Base-by-base conservation (phyloP, 2,797 vertebrate genomes). In the Yasuhikotakia modesta region DNA sequence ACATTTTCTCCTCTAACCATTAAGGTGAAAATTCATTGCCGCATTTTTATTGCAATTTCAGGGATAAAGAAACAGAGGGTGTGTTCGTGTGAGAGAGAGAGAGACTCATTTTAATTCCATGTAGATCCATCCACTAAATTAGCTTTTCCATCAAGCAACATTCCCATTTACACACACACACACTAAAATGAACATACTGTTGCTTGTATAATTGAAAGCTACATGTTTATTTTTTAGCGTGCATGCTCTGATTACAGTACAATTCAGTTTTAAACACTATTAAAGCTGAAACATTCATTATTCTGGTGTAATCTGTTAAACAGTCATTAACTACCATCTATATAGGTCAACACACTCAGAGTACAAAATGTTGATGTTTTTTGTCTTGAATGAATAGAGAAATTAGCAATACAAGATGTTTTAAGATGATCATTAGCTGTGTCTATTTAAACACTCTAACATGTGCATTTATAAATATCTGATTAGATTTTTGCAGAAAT, bases 1-100 rank as follows among this genome's bases (percentile, higher is more conserved):
- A 91, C 90, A 79, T 85, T 87, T 88, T 91, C 90, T 91, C 91
- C 90, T 86, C 75, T 78, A 83, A 86, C 85, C 92, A 90, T 89
- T 87, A 72, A 87, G 89, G 88, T 90, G 88, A 87, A 89, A 73
- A 85, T 80, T 87, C 85, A 86, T 86, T 88, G 86, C 81, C 74
- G 89, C 85, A 65, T 81, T 84, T 76, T 84, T 81, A 81, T 81
- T 74, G 89, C 85, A 65, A 81, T 84, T 76, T 84, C 81, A 81
- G 81, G 82, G 83, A 90, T 82, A 50, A 86, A 78, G 82, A 80
- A 27, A 46, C 32, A 55, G 64, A 65, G 81, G 19, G 70, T 79
- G 78, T 69, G n/a, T n/a, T n/a, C n/a, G n/a, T n/a, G n/a, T n/a
- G n/a, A n/a, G 73, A 76, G 57, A 72, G 82, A 78, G 71, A 79